Evolutionary conservation across 2,797 vertebrate genomes (phyloP).

Genomic region (Crocidura indochinensis): DNA sequence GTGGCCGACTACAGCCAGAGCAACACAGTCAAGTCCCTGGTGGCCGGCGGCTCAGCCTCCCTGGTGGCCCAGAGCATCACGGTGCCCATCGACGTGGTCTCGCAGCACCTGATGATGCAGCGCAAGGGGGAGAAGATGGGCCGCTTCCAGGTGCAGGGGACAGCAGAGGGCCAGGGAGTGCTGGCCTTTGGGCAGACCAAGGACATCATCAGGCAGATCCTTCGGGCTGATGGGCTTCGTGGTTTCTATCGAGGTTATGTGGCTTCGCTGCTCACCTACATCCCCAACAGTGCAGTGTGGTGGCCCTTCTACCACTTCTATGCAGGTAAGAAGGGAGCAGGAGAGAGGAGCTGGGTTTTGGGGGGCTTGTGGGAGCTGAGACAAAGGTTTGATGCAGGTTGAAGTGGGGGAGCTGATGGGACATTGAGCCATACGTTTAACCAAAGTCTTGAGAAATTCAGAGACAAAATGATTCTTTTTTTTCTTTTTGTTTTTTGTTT

Average conservation of each 20-base stretch:
- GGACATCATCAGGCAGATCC: constrained; percentile 96
- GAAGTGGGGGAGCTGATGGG: neutral
- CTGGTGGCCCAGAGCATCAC: constrained; percentile 99
- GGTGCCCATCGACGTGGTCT: constrained; percentile 97
- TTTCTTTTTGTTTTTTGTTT: no score
- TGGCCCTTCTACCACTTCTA: constrained; percentile 99
- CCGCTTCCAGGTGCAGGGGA: constrained; percentile 91
- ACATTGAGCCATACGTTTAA: neutral
- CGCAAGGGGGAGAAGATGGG: constrained; percentile 94
- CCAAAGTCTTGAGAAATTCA: neutral
- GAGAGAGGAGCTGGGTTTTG: neutral
- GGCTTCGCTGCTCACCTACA: constrained; percentile 98
- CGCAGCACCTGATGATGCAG: constrained; percentile 99
- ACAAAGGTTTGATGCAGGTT: neutral
- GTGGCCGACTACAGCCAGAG: constrained; percentile 94
- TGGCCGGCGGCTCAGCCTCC: constrained; percentile 96
- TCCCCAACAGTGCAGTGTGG: constrained; percentile 98
- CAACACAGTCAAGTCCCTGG: constrained; percentile 97
- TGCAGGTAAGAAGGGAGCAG: constrained; percentile 91
- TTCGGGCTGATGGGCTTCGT: constrained; percentile 94
- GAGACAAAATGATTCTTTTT: neutral
- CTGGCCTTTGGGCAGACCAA: constrained; percentile 95
- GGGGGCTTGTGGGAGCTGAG: neutral
- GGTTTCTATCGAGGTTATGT: constrained; percentile 98
- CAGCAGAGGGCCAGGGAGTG: constrained; percentile 85